phyloP scores from a whole-genome alignment of 2,113 vertebrate genomes.

The Oreocharis arfaki region DNA sequence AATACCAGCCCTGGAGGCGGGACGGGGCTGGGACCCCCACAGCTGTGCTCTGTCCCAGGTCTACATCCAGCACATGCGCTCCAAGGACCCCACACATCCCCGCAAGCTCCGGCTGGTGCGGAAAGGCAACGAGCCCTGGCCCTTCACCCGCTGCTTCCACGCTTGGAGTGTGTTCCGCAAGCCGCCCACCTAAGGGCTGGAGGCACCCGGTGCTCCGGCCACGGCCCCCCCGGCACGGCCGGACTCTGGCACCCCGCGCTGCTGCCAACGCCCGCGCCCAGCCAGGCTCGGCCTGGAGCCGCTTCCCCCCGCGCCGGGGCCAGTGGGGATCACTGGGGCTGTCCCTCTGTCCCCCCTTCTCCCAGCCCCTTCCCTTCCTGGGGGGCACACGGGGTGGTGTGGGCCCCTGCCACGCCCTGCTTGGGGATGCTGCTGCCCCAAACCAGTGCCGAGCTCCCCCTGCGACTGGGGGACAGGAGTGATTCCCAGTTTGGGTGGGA shows the following conservation, averaged over 20 bases:
- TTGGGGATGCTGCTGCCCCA: background rate
- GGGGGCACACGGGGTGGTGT: rapidly evolving
- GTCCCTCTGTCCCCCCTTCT: background rate
- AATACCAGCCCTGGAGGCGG: background rate
- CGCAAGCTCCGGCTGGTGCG: conserved; percentile 93
- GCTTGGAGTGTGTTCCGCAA: conserved; percentile 92
- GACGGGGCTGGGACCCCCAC: rapidly evolving
- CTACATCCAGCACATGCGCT: conserved; percentile 95
- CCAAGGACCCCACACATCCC: conserved; percentile 81
- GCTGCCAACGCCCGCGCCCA: background rate
- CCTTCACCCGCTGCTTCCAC: conserved; percentile 95
- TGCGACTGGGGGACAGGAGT: background rate
- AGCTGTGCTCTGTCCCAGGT: conserved; percentile 71
- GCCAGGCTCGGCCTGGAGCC: background rate
- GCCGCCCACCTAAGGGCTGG: conserved; percentile 65
- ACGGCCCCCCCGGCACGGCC: rapidly evolving
- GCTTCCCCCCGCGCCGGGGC: background rate
- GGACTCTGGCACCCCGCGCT: rapidly evolving
- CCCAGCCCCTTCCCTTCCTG: background rate
- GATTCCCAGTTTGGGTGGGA: background rate
- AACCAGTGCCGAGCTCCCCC: background rate
- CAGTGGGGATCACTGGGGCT: background rate
- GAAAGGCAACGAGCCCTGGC: conserved; percentile 92
- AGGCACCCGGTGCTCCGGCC: rapidly evolving
- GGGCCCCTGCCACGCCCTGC: background rate